Conservation (phyloP, 2,113 vertebrate genomes). For the Balaeniceps rex region DNA sequence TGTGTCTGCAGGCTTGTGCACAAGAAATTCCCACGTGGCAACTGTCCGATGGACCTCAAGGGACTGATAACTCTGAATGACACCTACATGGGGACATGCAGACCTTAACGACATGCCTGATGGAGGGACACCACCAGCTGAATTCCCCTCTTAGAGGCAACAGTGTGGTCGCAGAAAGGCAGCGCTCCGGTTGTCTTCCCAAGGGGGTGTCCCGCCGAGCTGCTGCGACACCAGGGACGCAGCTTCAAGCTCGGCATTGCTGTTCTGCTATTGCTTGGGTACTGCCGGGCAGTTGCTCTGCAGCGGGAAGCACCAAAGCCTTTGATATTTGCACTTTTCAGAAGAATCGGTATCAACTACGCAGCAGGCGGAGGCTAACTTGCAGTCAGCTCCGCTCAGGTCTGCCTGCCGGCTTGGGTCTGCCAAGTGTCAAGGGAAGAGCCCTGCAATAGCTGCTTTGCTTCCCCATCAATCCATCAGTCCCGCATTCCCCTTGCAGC, state of each 20-base stretch:
- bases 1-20: background rate
- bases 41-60: background rate
- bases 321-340: background rate
- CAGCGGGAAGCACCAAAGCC: background rate
- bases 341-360: rapidly evolving
- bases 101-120: rapidly evolving
- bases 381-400: background rate
- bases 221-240: background rate
- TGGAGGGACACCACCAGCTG: background rate
- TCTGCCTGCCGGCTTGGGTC: background rate
- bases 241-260: background rate
- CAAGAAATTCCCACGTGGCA: background rate
- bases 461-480: background rate
- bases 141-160: background rate
- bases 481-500: background rate
- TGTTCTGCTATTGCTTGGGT: background rate
- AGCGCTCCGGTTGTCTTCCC: background rate
- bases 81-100: background rate
- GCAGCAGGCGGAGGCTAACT: background rate
- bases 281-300: background rate
- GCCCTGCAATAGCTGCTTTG: background rate
- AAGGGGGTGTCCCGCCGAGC: background rate
- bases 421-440: background rate
- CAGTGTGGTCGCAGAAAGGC: rapidly evolving
- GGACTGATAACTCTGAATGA: background rate